phyloP scores from a whole-genome alignment of 1,140 invertebrate species.

The Eubasilissa regina region DNA sequence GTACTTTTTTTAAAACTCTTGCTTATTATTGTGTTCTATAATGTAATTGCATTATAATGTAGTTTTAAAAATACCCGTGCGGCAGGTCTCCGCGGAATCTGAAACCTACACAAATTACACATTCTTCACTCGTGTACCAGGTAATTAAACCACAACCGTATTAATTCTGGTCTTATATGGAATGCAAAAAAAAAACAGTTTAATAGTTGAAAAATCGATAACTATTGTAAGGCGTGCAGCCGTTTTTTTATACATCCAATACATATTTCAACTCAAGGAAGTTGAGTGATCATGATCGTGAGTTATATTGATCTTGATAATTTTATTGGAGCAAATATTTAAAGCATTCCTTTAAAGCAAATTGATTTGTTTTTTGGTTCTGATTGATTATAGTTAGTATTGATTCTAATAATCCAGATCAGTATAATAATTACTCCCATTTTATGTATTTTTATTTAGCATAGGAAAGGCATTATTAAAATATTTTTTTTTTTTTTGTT shows the following conservation, averaged over 20 bases:
- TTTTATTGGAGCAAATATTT: neutral
- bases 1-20: too few relatives aligned
- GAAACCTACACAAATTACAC: too few relatives aligned
- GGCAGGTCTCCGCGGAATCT: too few relatives aligned
- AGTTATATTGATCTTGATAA: neutral
- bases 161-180: neutral
- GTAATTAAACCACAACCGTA: constrained; percentile 6
- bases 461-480: too few relatives aligned
- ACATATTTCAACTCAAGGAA: constrained; percentile 11
- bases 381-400: neutral
- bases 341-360: neutral
- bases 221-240: neutral
- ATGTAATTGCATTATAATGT: too few relatives aligned
- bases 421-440: too few relatives aligned
- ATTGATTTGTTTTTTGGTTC: constrained; percentile 11
- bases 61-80: too few relatives aligned
- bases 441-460: too few relatives aligned
- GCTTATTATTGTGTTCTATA: too few relatives aligned
- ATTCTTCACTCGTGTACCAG: too few relatives aligned
- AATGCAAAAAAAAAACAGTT: neutral
- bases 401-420: neutral
- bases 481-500: too few relatives aligned
- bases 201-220: neutral
- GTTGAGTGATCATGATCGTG: neutral
- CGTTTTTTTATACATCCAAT: neutral